Evolutionary conservation across 2,888 invertebrate species (phyloP).

Genomic region (Plebejus melissa): DNA sequence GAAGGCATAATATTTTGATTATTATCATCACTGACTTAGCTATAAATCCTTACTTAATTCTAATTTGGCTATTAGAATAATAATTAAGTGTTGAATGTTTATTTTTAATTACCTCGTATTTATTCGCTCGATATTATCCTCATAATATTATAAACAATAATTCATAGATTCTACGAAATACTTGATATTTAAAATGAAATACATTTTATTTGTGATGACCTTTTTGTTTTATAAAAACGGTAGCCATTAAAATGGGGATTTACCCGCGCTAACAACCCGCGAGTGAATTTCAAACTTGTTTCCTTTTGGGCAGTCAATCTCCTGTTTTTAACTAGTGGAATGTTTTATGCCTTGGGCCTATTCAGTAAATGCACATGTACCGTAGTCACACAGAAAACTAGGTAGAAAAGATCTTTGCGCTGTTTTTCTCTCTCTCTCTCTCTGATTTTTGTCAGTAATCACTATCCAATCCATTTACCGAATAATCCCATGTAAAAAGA

Average conservation of each 20-base stretch:
- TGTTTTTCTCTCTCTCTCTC: too few species aligned
- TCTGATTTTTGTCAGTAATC: too few species aligned
- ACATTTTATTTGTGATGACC: background rate
- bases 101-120: too few species aligned
- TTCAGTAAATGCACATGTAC: background rate
- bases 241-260: background rate
- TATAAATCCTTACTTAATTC: too few species aligned
- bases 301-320: background rate
- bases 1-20: too few species aligned
- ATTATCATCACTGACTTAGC: too few species aligned
- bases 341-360: background rate
- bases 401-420: too few species aligned
- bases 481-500: too few species aligned
- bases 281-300: background rate
- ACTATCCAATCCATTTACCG: too few species aligned
- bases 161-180: background rate
- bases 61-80: too few species aligned
- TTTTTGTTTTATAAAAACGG: conserved; percentile 1
- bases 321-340: background rate
- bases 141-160: background rate
- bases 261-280: background rate
- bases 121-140: background rate
- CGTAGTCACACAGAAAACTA: too few species aligned
- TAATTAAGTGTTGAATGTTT: too few species aligned
- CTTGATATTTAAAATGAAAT: background rate